Percentiles rank a stretch among this genome's conserved stretches.
These are phyloP conservation scores for Brachionus paranguensis DNA, from an alignment of 1,140 invertebrate genomes.

Conservation along the genomic window DNA sequence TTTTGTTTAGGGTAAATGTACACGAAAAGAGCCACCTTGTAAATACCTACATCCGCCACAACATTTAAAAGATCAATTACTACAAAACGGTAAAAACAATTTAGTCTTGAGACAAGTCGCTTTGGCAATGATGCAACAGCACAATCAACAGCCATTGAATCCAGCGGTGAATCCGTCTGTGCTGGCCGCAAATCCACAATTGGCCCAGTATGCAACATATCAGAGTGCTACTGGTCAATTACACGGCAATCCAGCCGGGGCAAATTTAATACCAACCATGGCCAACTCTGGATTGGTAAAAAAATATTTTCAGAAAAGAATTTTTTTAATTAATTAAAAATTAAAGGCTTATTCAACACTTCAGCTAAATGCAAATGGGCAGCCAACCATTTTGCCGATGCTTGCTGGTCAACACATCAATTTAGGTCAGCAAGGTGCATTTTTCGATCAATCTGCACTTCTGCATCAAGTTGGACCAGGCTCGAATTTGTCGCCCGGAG, in stretches of 20 bases:
- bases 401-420: background rate
- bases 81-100: constrained; percentile 99
- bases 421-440: background rate
- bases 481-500: constrained; percentile 1
- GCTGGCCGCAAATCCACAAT: background rate
- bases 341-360: background rate
- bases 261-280: background rate
- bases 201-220: constrained; percentile 26
- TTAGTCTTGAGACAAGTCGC: constrained; percentile 66
- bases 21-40: constrained; percentile 98
- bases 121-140: constrained; percentile 40
- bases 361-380: background rate
- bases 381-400: background rate
- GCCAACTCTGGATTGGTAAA: background rate
- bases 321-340: background rate
- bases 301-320: background rate
- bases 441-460: background rate
- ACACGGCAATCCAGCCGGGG: background rate
- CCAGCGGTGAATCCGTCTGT: background rate
- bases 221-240: background rate
- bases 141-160: constrained; percentile 9
- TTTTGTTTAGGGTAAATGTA: constrained; percentile 86
- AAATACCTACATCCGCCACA: constrained; percentile 99
- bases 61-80: constrained; percentile 96
- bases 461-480: background rate